Evolutionary conservation across 2,113 vertebrate species (phyloP), one percentile per base, ranked within the genome.

Genomic region (Bostrychus sinensis): DNA sequence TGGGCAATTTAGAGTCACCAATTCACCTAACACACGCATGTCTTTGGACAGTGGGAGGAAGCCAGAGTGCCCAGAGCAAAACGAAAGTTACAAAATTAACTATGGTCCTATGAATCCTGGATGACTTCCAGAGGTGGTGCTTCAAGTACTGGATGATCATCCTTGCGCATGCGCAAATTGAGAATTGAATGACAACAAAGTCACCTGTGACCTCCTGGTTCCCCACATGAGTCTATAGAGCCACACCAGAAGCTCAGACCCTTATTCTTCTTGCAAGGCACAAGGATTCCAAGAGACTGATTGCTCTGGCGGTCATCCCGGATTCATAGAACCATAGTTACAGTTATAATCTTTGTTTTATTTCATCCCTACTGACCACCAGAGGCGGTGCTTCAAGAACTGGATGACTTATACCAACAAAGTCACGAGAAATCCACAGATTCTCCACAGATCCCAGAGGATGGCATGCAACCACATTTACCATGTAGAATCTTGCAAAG

Each of bases 261-360:
- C 46, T 23, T 25, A 50, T 25, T 11, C 43, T 4, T 3, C 23
- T 50, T 11, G 2, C 10, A 26, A 50, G 46, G n/a, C 25, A 50
- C 22, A 3, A 50, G 5, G 10, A 26, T 50, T 50, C 46, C 11
- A 19, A 26, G 46, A 19, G 46, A 26, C 23, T 10, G 13, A 12
- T 2, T 10, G 20, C 22, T 26, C 46, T 50, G 46, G 23, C 23
- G 25, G 46, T n/a, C 46, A 50, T 50, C 13, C 12, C 1, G 22
- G 46, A 50, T 50, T 26, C 46, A 50, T 50, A 50, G 46, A 50
- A 50, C 46, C 13, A 8, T 16, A 26, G 46, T 50, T 50, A 50
- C 46, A 50, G 10, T 13, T 1, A 12, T 50, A 50, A 50, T 20
- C 7, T 9, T 19, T 3, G 42, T 43, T 20, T 9, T 20, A 43